Conservation (phyloP, 2,797 vertebrate species). For the Avahi laniger region DNA sequence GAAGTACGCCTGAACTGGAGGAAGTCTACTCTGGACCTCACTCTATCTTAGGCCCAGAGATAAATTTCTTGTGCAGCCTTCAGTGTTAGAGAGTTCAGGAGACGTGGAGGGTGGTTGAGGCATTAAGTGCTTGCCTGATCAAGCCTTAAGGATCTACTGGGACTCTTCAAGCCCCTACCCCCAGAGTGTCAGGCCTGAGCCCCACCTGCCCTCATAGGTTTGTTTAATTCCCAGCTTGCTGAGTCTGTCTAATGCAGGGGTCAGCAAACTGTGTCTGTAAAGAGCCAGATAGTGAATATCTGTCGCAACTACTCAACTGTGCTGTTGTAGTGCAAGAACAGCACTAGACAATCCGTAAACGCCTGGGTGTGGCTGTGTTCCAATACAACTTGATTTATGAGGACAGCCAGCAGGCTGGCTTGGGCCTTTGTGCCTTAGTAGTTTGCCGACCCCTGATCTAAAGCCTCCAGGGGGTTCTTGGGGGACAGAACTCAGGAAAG, state of each 20-base stretch:
- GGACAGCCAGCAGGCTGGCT: neutral
- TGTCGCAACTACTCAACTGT: neutral
- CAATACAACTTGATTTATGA: neutral
- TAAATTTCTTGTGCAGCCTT: neutral
- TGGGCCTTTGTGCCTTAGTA: neutral
- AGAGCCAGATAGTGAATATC: neutral
- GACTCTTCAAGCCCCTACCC: neutral
- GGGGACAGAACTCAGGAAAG: neutral
- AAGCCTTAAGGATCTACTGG: neutral
- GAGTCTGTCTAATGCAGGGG: neutral
- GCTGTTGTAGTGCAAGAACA: neutral
- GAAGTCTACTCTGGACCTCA: neutral
- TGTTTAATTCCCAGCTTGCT: neutral
- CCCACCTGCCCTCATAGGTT: neutral
- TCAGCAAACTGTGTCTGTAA: neutral
- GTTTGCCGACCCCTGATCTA: neutral
- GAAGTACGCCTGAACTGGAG: neutral
- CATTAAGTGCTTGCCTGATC: neutral
- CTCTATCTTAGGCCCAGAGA: neutral
- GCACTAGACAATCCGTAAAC: neutral
- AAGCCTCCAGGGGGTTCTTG: neutral
- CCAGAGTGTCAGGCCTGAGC: neutral
- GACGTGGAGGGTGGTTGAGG: neutral
- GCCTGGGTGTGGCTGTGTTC: neutral
- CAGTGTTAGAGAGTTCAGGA: neutral